phyloP scores from a whole-genome alignment of 2,113 vertebrate species.

The Pantherophis guttatus region DNA sequence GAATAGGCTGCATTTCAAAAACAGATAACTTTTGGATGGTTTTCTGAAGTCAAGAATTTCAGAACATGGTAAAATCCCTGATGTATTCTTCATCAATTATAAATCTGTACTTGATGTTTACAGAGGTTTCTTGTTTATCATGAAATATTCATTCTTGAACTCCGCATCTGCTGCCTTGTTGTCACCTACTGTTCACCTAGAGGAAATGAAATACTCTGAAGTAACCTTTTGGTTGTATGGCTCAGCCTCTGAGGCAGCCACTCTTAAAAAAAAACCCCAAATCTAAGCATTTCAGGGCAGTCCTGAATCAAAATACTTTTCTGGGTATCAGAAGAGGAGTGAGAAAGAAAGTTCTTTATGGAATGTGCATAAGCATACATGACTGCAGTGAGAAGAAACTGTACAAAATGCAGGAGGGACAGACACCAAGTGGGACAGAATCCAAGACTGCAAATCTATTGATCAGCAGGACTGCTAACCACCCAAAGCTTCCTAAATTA shows the following conservation, averaged over 20 bases:
- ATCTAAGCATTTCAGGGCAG: neutral
- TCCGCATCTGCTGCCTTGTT: constrained; percentile 37
- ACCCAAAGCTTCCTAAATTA: neutral
- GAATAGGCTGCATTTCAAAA: neutral
- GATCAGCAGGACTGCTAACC: neutral
- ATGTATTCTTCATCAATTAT: constrained; percentile 45
- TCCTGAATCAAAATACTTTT: neutral
- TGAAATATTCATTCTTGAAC: constrained; percentile 52
- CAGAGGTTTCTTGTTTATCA: constrained; percentile 47
- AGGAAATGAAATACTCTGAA: constrained; percentile 19
- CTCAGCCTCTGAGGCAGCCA: neutral
- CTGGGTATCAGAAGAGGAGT: neutral
- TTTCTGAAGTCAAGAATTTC: constrained; percentile 30
- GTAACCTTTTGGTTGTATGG: neutral
- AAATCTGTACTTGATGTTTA: constrained; percentile 43
- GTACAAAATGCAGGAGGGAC: neutral
- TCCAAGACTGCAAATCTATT: neutral
- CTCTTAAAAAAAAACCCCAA: neutral
- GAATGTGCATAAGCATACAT: neutral
- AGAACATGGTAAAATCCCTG: constrained; percentile 20
- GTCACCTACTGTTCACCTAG: neutral
- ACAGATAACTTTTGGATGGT: constrained; percentile 10
- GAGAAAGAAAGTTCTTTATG: neutral
- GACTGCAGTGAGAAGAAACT: neutral
- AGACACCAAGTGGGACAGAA: neutral